phyloP scores from a whole-genome alignment of 1,140 invertebrate genomes.

The Ips nitidus region DNA sequence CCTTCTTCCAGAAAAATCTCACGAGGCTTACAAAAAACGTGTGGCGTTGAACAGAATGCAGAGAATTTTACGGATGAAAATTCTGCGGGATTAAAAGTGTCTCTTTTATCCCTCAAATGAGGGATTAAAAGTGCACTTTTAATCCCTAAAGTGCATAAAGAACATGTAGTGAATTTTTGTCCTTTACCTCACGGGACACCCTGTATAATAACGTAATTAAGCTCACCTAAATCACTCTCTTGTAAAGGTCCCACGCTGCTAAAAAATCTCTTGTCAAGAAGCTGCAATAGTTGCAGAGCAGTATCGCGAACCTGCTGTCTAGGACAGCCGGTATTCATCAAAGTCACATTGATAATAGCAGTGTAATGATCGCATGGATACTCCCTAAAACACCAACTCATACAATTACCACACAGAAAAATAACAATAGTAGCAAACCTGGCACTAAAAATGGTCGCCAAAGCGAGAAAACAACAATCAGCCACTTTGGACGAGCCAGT shows the following conservation, averaged over 20 bases:
- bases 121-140: too few relatives aligned
- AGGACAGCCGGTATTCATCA: slow-evolving; percentile 94
- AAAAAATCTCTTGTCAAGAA: slow-evolving; percentile 94
- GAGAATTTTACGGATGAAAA: too few relatives aligned
- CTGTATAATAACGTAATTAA: neutral
- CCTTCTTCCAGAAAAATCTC: too few relatives aligned
- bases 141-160: too few relatives aligned
- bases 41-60: too few relatives aligned
- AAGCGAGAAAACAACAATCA: slow-evolving; percentile 92
- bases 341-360: slow-evolving; percentile 94
- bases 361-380: slow-evolving; percentile 99
- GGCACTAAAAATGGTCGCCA: slow-evolving; percentile 94
- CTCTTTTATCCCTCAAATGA: too few relatives aligned
- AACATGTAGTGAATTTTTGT: too few relatives aligned
- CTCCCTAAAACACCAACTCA: slow-evolving; percentile 69
- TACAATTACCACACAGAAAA: slow-evolving; percentile 12
- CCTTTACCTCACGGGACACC: too few relatives aligned
- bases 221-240: slow-evolving; percentile 65
- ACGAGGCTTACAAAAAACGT: too few relatives aligned
- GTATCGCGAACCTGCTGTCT: slow-evolving; percentile 88
- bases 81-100: too few relatives aligned
- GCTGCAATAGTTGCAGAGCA: slow-evolving; percentile 89
- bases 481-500: slow-evolving; percentile 83
- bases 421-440: slow-evolving; percentile 61
- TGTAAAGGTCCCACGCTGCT: slow-evolving; percentile 73